Evolutionary conservation across 2,113 vertebrate species (phyloP).

Genomic region (Pseudorasbora parva): DNA sequence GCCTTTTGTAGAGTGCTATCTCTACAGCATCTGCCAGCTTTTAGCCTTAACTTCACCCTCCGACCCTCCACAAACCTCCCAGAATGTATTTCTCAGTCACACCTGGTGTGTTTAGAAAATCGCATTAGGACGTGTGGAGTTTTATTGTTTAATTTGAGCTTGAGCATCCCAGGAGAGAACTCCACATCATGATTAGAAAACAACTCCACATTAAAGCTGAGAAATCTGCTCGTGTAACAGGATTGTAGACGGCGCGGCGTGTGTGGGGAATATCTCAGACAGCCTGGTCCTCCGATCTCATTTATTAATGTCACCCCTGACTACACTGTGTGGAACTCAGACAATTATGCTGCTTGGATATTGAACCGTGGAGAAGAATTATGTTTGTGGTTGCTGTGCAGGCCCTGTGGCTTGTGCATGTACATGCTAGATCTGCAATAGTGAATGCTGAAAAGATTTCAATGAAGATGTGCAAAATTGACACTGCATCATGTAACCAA

Average conservation of each 20-base stretch:
- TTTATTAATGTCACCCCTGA: conserved; percentile 49
- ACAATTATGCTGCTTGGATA: conserved; percentile 22
- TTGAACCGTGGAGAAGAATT: conserved; percentile 51
- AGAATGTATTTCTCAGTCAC: conserved; percentile 10
- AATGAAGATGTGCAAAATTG: neutral
- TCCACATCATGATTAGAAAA: neutral
- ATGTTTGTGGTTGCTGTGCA: conserved; percentile 37
- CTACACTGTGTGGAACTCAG: conserved; percentile 48
- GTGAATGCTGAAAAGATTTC: neutral
- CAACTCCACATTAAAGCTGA: neutral
- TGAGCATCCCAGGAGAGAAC: neutral
- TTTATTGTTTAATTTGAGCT: conserved; percentile 21
- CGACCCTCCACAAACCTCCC: conserved; percentile 26
- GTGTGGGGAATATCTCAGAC: neutral
- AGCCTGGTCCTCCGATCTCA: conserved; percentile 18
- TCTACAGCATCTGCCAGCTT: conserved; percentile 55
- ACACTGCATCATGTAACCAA: neutral
- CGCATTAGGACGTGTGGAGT: neutral
- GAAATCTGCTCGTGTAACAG: neutral
- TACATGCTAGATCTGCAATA: neutral
- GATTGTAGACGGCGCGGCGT: neutral
- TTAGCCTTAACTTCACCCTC: conserved; percentile 24
- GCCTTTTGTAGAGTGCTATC: conserved; percentile 57
- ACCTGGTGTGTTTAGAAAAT: neutral
- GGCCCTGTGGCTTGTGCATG: neutral